phyloP scores from a whole-genome alignment of 2,888 invertebrate species.

The Callimorpha dominula region DNA sequence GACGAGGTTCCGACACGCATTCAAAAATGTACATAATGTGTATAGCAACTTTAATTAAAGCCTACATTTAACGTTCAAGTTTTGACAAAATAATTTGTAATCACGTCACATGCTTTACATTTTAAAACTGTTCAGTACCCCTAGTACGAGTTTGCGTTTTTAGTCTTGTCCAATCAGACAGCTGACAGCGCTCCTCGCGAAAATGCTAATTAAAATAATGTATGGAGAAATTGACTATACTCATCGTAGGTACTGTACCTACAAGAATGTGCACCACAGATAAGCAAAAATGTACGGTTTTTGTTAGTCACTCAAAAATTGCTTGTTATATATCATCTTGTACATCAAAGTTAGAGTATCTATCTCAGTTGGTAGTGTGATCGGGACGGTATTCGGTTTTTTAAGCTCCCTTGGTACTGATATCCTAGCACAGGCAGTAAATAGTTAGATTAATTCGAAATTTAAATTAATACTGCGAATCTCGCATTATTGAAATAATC shows the following conservation, averaged over 20 bases:
- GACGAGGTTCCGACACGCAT: too few species aligned
- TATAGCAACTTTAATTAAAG: too few species aligned
- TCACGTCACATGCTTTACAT: neutral
- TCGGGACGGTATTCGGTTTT: neutral
- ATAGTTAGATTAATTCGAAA: neutral
- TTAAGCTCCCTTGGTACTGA: neutral
- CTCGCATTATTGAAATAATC: neutral
- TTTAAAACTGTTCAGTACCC: neutral
- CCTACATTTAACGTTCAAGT: neutral
- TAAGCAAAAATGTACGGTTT: too few species aligned
- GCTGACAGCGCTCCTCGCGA: neutral
- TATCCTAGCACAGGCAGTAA: neutral
- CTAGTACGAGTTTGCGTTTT: neutral
- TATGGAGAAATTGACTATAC: too few species aligned
- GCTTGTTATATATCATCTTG: neutral
- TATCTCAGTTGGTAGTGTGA: neutral
- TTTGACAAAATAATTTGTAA: neutral
- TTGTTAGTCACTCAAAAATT: too few species aligned
- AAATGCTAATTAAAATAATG: too few species aligned
- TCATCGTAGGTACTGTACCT: too few species aligned
- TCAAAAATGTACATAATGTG: too few species aligned
- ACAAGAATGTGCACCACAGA: too few species aligned
- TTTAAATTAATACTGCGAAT: neutral
- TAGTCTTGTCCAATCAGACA: neutral
- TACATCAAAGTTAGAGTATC: neutral